Percentiles rank a stretch among this genome's conserved stretches.
Evolutionary conservation across 2,888 invertebrate genomes (phyloP).

Genomic region (Blera fallax): DNA sequence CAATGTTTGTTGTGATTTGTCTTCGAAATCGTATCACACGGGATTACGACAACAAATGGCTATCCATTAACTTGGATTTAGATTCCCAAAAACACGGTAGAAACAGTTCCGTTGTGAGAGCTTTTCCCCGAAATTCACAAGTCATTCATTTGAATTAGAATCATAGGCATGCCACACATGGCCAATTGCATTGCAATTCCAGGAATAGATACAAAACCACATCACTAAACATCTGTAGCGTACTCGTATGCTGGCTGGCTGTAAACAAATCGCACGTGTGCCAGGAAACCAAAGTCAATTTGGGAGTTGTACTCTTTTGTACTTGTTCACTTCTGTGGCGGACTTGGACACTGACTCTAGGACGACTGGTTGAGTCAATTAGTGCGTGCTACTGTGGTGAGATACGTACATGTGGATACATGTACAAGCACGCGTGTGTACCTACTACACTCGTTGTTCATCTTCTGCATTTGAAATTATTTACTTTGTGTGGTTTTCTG

Average conservation of each 20-base stretch:
- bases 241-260: constrained; percentile 21
- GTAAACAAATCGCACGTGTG: constrained; percentile 69
- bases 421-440: not conserved
- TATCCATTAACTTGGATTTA: constrained; percentile 53
- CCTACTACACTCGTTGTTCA: constrained; percentile 11
- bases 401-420: not conserved
- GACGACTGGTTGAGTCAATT: constrained; percentile 54
- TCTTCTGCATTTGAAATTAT: constrained; percentile 68
- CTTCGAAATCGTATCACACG: constrained; percentile 51
- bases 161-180: constrained; percentile 33
- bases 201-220: constrained; percentile 53
- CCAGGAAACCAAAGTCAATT: constrained; percentile 52
- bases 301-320: constrained; percentile 21
- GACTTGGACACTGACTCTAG: constrained; percentile 3
- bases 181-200: constrained; percentile 47
- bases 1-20: constrained; percentile 70
- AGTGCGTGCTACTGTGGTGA: constrained; percentile 46
- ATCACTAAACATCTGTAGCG: constrained; percentile 43
- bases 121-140: constrained; percentile 27
- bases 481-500: constrained; percentile 62
- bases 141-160: constrained; percentile 49
- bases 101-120: not conserved
- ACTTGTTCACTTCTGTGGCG: constrained; percentile 1
- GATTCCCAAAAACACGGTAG: not conserved
- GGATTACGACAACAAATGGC: constrained; percentile 67